Evolutionary conservation across 2,797 vertebrate genomes (phyloP), one percentile per base, ranked within the genome.

Genomic region (Sebastes hubbsi): DNA sequence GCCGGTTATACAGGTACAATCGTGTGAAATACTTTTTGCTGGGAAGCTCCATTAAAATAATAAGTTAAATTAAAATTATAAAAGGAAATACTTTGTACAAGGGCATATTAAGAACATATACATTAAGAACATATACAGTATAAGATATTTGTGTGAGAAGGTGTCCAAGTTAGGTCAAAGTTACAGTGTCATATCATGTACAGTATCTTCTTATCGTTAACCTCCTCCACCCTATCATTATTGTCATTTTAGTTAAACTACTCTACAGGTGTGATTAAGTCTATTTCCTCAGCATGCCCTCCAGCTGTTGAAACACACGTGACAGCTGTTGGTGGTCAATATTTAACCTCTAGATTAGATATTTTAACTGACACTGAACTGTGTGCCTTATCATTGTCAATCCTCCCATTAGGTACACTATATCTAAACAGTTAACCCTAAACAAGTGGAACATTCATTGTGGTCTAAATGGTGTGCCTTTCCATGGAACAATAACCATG

Each of bases 301-400:
- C 14, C 49, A 75, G 66, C 67, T 66, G 59, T 55, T 60, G 24
- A 67, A 30, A 72, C 32, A 4, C 81, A 54, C 4, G 12, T 56
- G 27, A 9, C 60, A 75, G 59, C 71, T 73, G 56, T 7, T 69
- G 20, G 16, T 62, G 32, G 86, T 85, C 13, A 92, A 80, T 87
- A 59, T 86, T 78, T 88, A 86, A 85, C 86, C 11, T 29, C 1
- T 5, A 42, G 54, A 20, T 71, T 24, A 64, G 66, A 12, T 52
- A 25, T 63, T 66, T 61, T 52, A 12, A 10, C 12, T 24, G 4
- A 20, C 38, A 34, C 29, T 38, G 36, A 38, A 38, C 36, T 1
- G 16, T 22, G 70, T 85, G 81, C 66, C 16, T 82, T 83, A 82
- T 86, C 75, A 14, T 24, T 46, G 49, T 24, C 11, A 54, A 24